Evolutionary conservation across 2,888 invertebrate species (phyloP).

Genomic region (Ypsolopha sequella): DNA sequence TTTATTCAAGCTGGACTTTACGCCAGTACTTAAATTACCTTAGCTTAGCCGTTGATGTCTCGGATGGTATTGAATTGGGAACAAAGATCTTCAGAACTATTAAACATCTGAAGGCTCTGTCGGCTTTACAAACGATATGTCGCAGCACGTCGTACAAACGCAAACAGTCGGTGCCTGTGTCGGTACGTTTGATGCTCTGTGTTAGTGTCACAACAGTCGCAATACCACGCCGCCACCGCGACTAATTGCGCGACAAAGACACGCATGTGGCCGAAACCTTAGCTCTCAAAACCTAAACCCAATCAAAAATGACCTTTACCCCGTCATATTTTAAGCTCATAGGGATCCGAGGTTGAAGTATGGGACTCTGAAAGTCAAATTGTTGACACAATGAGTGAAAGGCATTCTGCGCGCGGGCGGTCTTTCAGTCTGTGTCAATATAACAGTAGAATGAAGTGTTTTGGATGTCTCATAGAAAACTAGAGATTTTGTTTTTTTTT

Average conservation of each 20-base stretch:
- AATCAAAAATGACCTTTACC: neutral
- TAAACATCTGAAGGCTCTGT: slow-evolving; percentile 34
- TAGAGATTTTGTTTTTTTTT: too few species aligned
- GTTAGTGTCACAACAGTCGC: slow-evolving; percentile 49
- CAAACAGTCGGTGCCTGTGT: slow-evolving; percentile 64
- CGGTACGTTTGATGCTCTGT: slow-evolving; percentile 46
- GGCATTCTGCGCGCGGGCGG: slow-evolving; percentile 45
- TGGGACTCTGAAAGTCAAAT: too few species aligned
- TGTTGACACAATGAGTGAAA: slow-evolving; percentile 21
- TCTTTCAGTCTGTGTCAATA: slow-evolving; percentile 13
- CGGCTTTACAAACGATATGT: slow-evolving; percentile 59
- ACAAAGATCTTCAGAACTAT: slow-evolving; percentile 39
- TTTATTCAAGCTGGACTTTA: neutral
- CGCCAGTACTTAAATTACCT: neutral
- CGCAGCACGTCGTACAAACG: slow-evolving; percentile 62
- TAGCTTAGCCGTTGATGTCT: neutral
- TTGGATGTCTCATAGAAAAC: too few species aligned
- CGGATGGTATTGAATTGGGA: slow-evolving; percentile 26
- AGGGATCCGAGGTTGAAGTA: too few species aligned
- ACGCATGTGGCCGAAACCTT: neutral
- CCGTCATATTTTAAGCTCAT: too few species aligned
- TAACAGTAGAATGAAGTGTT: neutral
- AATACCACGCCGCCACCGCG: slow-evolving; percentile 36
- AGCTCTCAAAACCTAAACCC: neutral
- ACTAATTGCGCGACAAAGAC: slow-evolving; percentile 53